Base-by-base conservation (phyloP, 2,113 vertebrate species). In the Leptobrachium ailaonicum region DNA sequence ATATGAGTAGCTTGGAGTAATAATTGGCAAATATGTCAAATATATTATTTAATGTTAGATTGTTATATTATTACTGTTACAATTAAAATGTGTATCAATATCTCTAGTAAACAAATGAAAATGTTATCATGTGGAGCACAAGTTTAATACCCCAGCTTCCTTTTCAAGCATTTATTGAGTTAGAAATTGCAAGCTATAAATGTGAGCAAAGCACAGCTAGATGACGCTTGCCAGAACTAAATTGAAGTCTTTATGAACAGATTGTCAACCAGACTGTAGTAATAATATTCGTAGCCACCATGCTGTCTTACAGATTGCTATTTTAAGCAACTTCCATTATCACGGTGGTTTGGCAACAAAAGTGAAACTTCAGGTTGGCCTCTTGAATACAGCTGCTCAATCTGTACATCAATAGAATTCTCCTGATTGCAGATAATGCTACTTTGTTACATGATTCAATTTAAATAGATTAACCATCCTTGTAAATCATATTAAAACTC, bases 231-330 rank as follows among this genome's bases (percentile, higher is more conserved):
- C 84, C 70, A 88, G 60, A 47, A 66, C 64, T 73, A 87, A 85
- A 85, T 71, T 75, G 84, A 86, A 78, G 77, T 84, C 75, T 82
- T 87, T 74, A 53, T 73, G 80, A 84, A 83, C 84, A 89, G 86
- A 89, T 90, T 90, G 85, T 81, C 44, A 82, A 84, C 85, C 86
- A 89, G 83, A 83, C 83, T 88, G 85, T 67, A 84, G 76, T 84
- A 87, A 86, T 89, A 88, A 87, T 88, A 85, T 89, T 88, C 77
- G 76, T 68, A 86, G 83, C 80, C 83, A 85, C 82, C 83, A 87
- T 66, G 85, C 86, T 90, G 86, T 73, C 72, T 88, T 85, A 58
- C 83, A 88, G 83, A 87, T 85, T 89, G 83, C 76, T 84, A 41
- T 86, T 89, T 85, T 86, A 85, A 85, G 84, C 82, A 67, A 47